phyloP scores from a whole-genome alignment of 2,797 vertebrate species.

The Coccyzus lansbergi region DNA sequence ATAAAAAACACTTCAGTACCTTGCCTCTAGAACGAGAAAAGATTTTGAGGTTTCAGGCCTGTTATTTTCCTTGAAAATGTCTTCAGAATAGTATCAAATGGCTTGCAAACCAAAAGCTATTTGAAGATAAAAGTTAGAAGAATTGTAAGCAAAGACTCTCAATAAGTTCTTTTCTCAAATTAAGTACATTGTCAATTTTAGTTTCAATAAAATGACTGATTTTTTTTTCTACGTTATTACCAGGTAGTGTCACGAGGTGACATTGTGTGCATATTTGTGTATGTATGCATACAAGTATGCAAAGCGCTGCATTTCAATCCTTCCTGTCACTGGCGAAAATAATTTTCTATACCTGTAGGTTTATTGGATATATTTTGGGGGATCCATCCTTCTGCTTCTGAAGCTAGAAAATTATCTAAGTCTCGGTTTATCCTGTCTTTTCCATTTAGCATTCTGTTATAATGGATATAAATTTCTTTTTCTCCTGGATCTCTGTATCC shows the following conservation, averaged over 20 bases:
- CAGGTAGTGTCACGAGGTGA: neutral
- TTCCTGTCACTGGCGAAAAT: neutral
- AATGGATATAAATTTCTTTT: neutral
- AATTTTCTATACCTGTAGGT: neutral
- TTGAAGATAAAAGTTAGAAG: neutral
- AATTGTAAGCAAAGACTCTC: neutral
- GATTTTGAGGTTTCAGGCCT: neutral
- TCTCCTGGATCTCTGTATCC: neutral
- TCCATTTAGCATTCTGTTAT: neutral
- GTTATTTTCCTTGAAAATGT: neutral
- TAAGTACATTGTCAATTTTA: neutral
- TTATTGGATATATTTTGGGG: neutral
- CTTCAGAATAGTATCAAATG: neutral
- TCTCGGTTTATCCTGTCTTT: neutral
- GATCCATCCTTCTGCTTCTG: neutral
- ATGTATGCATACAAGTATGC: accelerated
- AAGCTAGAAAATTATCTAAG: neutral
- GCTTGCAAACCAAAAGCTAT: neutral
- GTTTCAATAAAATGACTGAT: neutral
- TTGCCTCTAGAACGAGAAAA: neutral
- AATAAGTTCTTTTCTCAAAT: neutral
- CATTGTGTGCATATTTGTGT: neutral
- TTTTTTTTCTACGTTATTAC: neutral
- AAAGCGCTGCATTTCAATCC: neutral
- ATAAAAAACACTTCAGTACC: neutral